Evolutionary conservation across 2,797 vertebrate genomes (phyloP).

Genomic region (Anguilla marmorata): DNA sequence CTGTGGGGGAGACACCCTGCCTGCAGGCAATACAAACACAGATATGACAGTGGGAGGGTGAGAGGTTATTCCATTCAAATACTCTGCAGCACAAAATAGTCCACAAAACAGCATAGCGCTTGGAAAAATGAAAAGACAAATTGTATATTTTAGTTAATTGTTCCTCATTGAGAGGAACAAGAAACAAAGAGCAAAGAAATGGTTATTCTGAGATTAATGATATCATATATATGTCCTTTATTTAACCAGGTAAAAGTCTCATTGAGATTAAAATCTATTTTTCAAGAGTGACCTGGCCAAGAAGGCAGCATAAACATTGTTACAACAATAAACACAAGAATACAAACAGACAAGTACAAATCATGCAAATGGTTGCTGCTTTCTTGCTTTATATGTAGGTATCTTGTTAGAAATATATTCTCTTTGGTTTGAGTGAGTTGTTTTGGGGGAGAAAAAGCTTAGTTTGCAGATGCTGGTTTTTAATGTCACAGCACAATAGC

Average conservation of each 20-base stretch:
- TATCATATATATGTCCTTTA: background rate
- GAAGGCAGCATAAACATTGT: too few species aligned
- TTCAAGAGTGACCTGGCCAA: too few species aligned
- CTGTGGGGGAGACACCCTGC: conserved; percentile 42
- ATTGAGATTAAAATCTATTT: too few species aligned
- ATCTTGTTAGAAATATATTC: background rate
- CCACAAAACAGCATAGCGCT: background rate
- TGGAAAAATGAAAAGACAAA: background rate
- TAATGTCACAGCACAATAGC: background rate
- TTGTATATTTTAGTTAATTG: background rate
- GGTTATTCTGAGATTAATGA: background rate
- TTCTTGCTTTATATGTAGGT: background rate
- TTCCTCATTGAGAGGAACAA: background rate
- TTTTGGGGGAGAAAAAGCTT: background rate
- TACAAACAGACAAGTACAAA: too few species aligned
- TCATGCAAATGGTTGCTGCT: background rate
- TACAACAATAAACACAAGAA: background rate
- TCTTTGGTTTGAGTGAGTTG: background rate
- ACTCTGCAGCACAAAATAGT: background rate
- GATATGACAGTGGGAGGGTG: background rate
- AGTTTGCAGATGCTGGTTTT: background rate
- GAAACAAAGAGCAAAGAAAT: background rate
- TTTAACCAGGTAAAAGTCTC: too few species aligned
- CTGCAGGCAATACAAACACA: conserved; percentile 32
- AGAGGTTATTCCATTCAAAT: background rate